These are phyloP conservation scores for Drosophila arizonae DNA, from an alignment of 1,140 invertebrate genomes.

Conservation along the genomic window DNA sequence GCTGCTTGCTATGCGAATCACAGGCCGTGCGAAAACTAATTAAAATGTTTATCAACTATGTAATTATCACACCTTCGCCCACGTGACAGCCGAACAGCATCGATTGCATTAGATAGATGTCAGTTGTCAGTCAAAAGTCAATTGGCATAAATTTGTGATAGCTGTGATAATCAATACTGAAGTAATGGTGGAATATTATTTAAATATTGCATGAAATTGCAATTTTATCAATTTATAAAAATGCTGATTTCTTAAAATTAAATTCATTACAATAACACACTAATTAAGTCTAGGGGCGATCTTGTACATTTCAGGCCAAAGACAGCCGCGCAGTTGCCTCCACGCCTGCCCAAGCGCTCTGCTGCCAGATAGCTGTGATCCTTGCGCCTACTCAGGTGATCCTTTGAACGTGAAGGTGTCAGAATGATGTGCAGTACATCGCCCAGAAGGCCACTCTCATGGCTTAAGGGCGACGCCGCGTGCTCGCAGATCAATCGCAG, in stretches of 20 bases:
- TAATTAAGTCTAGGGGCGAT: constrained; percentile 61
- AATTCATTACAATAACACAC: not conserved
- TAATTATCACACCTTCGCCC: constrained; percentile 59
- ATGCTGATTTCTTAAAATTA: not conserved
- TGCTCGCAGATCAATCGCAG: constrained; percentile 89
- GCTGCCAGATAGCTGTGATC: constrained; percentile 44
- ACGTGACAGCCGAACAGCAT: not conserved
- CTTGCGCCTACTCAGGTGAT: constrained; percentile 21
- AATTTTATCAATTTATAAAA: not conserved
- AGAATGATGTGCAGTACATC: constrained; percentile 88
- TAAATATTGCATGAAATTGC: not conserved
- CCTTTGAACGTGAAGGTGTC: constrained; percentile 81
- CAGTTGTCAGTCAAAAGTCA: constrained; percentile 15
- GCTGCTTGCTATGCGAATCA: constrained; percentile 58
- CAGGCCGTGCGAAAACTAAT: constrained; percentile 61
- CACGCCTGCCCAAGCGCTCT: constrained; percentile 46
- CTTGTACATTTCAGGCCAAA: constrained; percentile 38
- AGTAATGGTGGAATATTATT: too few species aligned
- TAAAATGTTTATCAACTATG: constrained; percentile 80
- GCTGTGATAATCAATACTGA: too few species aligned
- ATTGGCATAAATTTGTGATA: not conserved
- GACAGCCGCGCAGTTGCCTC: constrained; percentile 33
- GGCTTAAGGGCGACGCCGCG: constrained; percentile 86
- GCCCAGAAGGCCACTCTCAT: constrained; percentile 86
- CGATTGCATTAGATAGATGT: not conserved